Conservation (phyloP, 2,888 invertebrate genomes). For the Microctonus aethiopoides region DNA sequence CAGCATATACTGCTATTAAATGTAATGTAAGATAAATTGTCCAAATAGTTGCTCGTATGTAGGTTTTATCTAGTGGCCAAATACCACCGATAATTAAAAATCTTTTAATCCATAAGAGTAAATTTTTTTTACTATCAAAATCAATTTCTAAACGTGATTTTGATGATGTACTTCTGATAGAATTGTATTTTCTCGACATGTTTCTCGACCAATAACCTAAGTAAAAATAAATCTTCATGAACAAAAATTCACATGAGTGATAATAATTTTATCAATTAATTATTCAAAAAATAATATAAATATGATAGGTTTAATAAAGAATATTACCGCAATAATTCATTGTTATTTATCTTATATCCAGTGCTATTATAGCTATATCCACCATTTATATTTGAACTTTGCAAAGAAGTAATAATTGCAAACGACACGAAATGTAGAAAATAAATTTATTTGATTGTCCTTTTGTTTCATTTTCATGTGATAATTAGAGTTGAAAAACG, state of each 20-base stretch:
- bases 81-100: slow-evolving; percentile 40
- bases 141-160: slow-evolving; percentile 28
- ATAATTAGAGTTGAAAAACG: too few species aligned
- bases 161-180: neutral
- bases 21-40: slow-evolving; percentile 39
- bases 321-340: neutral
- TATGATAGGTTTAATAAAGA: neutral
- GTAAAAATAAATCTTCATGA: neutral
- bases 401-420: neutral
- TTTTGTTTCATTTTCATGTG: too few species aligned
- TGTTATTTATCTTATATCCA: neutral
- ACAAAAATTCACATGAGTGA: neutral
- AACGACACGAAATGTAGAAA: neutral
- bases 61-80: slow-evolving; percentile 42
- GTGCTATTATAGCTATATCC: neutral
- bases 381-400: neutral
- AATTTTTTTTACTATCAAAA: slow-evolving; percentile 28
- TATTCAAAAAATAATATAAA: neutral
- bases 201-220: neutral
- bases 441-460: too few species aligned
- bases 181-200: neutral
- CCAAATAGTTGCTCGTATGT: slow-evolving; percentile 38
- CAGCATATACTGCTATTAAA: slow-evolving; percentile 39
- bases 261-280: neutral
- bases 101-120: slow-evolving; percentile 38